phyloP scores from a whole-genome alignment of 2,888 invertebrate genomes.

The Leptura quadrifasciata region DNA sequence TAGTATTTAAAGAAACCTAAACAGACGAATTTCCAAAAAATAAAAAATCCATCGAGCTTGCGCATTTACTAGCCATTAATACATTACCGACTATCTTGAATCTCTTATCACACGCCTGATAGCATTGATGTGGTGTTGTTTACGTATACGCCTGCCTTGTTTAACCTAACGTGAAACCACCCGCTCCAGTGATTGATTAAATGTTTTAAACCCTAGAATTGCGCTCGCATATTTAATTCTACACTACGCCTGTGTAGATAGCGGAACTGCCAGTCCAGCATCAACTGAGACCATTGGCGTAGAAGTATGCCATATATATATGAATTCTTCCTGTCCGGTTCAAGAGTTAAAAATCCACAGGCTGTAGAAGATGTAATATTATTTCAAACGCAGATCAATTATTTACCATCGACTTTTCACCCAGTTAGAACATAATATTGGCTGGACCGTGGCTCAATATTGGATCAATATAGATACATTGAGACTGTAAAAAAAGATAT shows the following conservation, averaged over 20 bases:
- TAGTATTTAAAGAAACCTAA: too few species aligned
- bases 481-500: too few species aligned
- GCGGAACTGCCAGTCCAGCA: constrained; percentile 55
- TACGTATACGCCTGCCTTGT: constrained; percentile 40
- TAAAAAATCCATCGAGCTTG: not conserved
- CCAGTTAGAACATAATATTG: too few species aligned
- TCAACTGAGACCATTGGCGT: constrained; percentile 34
- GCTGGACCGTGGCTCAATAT: too few species aligned
- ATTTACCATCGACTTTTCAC: too few species aligned
- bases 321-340: too few species aligned
- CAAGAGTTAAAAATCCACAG: too few species aligned
- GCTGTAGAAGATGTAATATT: too few species aligned
- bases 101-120: constrained; percentile 40
- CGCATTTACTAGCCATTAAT: not conserved
- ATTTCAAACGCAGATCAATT: too few species aligned
- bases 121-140: constrained; percentile 39
- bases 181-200: constrained; percentile 72
- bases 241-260: constrained; percentile 63
- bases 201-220: constrained; percentile 71
- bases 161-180: constrained; percentile 46
- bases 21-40: not conserved
- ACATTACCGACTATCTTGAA: constrained; percentile 26
- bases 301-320: not conserved
- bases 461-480: too few species aligned
- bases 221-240: constrained; percentile 73